phyloP scores from a whole-genome alignment of 2,797 vertebrate species.

The Cossypha niveicapilla region DNA sequence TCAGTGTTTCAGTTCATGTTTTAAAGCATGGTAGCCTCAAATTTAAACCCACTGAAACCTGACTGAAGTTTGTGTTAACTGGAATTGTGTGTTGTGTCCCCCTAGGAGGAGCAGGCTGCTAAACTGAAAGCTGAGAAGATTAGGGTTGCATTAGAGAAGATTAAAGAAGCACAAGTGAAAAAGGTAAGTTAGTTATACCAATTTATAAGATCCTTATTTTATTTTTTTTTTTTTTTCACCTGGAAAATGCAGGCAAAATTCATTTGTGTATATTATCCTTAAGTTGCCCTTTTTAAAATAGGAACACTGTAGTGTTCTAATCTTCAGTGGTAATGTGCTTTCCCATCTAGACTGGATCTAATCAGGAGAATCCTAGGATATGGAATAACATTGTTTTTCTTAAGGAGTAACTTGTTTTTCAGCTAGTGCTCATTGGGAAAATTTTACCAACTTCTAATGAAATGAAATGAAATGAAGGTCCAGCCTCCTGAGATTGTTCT shows the following conservation, averaged over 20 bases:
- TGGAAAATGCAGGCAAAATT: background rate
- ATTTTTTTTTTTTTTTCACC: background rate
- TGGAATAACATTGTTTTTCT: background rate
- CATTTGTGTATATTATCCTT: background rate
- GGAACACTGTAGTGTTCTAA: background rate
- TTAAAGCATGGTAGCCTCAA: background rate
- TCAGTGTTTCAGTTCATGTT: background rate
- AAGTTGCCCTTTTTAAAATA: background rate
- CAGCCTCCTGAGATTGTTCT: background rate
- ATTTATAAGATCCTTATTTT: background rate
- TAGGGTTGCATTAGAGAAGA: conserved; percentile 93
- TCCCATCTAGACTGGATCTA: background rate
- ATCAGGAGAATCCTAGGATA: background rate
- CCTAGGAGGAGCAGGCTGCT: conserved; percentile 94
- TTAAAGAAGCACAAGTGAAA: conserved; percentile 98
- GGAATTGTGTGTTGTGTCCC: conserved; percentile 54
- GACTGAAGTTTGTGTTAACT: conserved; percentile 10
- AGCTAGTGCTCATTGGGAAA: background rate
- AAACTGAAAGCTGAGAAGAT: conserved; percentile 97
- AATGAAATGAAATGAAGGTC: background rate
- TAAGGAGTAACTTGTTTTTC: background rate
- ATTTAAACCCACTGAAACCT: background rate
- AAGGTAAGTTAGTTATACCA: conserved; percentile 79
- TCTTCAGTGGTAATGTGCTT: background rate
- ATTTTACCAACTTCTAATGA: background rate